Conservation (phyloP, 1,140 invertebrate genomes). For the Bombus waltoni region DNA sequence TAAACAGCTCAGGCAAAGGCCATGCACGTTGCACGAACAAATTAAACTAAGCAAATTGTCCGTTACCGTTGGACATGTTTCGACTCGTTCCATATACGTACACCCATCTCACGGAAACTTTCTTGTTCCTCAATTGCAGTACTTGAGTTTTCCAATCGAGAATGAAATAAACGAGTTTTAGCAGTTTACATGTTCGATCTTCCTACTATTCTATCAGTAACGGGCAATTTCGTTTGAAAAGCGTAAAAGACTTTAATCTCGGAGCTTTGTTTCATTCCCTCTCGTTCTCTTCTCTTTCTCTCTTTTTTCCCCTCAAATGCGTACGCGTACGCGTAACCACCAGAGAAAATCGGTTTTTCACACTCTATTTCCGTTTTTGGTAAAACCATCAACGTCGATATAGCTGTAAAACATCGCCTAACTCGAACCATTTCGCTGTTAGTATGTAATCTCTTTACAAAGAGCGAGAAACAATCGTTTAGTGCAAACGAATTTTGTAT, state of each 20-base stretch:
- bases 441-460: too few species aligned
- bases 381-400: background rate
- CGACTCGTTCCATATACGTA: too few species aligned
- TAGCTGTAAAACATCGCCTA: background rate
- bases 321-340: background rate
- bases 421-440: too few species aligned
- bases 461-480: background rate
- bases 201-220: too few species aligned
- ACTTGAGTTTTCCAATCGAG: background rate
- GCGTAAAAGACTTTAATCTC: background rate
- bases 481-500: background rate
- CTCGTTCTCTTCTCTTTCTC: background rate
- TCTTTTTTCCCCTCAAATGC: background rate
- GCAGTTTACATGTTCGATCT: background rate
- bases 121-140: background rate
- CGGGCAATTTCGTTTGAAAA: background rate
- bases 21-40: slow-evolving; percentile 23
- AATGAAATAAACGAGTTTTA: background rate
- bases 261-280: background rate
- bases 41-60: slow-evolving; percentile 45
- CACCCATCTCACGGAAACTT: background rate
- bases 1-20: slow-evolving; percentile 11
- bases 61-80: background rate
- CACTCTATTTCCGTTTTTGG: background rate
- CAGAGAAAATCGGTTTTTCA: background rate